These are phyloP conservation scores for Danio tinwini DNA, from an alignment of 2,797 vertebrate genomes.

Conservation along the genomic window DNA sequence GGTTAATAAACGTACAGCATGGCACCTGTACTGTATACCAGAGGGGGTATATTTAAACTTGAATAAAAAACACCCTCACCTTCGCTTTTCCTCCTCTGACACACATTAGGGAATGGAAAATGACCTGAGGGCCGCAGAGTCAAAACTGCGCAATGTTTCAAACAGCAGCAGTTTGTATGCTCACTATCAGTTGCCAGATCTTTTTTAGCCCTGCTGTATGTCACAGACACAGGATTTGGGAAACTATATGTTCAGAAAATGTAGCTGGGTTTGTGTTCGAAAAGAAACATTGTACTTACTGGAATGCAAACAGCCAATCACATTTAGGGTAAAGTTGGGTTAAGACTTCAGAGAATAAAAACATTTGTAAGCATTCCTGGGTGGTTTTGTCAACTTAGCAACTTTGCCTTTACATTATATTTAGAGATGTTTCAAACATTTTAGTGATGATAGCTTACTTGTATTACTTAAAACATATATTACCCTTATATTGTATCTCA, in stretches of 20 bases:
- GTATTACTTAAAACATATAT: too few relatives aligned
- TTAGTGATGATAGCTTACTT: too few relatives aligned
- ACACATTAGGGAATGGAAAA: conserved; percentile 39
- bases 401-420: too few relatives aligned
- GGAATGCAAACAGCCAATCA: conserved; percentile 43
- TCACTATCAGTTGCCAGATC: conserved; percentile 59
- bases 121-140: conserved; percentile 19
- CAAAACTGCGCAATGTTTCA: conserved; percentile 29
- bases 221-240: conserved; percentile 58
- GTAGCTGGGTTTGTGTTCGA: conserved; percentile 63
- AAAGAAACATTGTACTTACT: conserved; percentile 36
- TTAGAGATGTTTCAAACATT: too few relatives aligned
- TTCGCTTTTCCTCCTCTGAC: conserved; percentile 18
- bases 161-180: conserved; percentile 36
- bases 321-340: conserved; percentile 11
- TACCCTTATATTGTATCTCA: too few relatives aligned
- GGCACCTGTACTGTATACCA: conserved; percentile 10
- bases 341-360: conserved; percentile 23
- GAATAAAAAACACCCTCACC: background rate
- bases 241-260: conserved; percentile 69
- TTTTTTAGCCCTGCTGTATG: conserved; percentile 5
- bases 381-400: too few relatives aligned
- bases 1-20: background rate
- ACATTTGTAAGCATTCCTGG: background rate
- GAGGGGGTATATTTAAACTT: background rate